phyloP scores from a whole-genome alignment of 2,888 invertebrate species.

The Drosophila macrospina region DNA sequence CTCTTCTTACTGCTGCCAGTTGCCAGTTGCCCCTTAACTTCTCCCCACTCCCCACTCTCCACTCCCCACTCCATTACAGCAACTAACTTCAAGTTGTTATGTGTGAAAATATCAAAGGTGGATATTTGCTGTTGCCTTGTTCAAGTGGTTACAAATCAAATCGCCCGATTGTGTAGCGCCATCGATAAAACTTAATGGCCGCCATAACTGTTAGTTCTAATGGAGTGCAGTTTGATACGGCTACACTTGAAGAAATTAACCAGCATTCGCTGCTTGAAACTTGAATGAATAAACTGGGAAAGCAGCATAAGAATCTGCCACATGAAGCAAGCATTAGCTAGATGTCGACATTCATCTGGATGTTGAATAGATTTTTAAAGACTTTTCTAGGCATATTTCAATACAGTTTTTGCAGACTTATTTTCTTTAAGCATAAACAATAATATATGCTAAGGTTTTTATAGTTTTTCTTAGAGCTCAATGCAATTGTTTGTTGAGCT shows the following conservation, averaged over 20 bases:
- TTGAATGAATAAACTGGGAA: too few species aligned
- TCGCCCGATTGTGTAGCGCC: constrained; percentile 66
- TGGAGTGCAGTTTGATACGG: constrained; percentile 47
- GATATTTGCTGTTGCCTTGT: constrained; percentile 45
- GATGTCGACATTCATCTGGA: too few species aligned
- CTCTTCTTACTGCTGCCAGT: constrained; percentile 1
- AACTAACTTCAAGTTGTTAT: constrained; percentile 30
- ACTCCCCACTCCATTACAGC: background rate
- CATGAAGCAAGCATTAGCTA: too few species aligned
- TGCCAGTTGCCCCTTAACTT: background rate
- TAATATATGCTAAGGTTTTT: too few species aligned
- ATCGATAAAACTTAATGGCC: constrained; percentile 84
- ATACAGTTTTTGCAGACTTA: too few species aligned
- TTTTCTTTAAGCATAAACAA: too few species aligned
- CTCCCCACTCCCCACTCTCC: background rate
- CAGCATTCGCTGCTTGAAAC: too few species aligned
- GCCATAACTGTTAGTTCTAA: constrained; percentile 81
- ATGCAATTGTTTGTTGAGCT: too few species aligned
- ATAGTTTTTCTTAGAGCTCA: too few species aligned
- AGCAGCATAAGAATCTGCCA: too few species aligned
- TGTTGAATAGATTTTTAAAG: too few species aligned
- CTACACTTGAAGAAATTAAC: constrained; percentile 36
- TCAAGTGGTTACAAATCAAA: constrained; percentile 81
- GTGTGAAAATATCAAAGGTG: constrained; percentile 80
- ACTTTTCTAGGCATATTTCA: too few species aligned